These are phyloP conservation scores for Odocoileus hemionus DNA, from an alignment of 2,113 vertebrate genomes.

Conservation along the genomic window DNA sequence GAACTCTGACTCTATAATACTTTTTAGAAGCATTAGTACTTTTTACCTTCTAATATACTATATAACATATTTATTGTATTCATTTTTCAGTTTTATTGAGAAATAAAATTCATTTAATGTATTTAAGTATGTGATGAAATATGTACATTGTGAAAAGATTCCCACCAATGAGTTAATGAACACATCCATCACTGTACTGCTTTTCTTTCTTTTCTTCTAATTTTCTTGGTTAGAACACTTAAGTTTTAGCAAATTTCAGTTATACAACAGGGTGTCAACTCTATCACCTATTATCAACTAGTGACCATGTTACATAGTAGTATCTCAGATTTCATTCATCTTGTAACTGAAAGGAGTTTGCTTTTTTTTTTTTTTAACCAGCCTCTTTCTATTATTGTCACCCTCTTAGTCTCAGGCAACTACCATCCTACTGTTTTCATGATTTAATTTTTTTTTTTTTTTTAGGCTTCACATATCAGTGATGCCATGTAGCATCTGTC, in stretches of 20 bases:
- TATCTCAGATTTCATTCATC: not conserved
- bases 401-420: not conserved
- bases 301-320: not conserved
- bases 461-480: not conserved
- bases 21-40: not conserved
- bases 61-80: not conserved
- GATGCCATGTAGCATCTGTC: not conserved
- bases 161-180: not conserved
- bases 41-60: not conserved
- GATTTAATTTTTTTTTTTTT: not conserved
- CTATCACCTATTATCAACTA: not conserved
- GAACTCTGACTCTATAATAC: not conserved
- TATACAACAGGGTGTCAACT: not conserved
- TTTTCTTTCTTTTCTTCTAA: not conserved
- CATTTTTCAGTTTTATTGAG: not conserved
- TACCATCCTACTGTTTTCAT: not conserved
- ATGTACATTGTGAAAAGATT: not conserved
- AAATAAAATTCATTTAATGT: not conserved
- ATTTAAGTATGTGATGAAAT: not conserved
- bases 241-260: not conserved
- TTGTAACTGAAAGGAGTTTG: not conserved
- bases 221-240: not conserved
- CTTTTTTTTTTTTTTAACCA: not conserved
- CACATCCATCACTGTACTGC: not conserved
- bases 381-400: not conserved